Base-by-base conservation (phyloP, 2,113 vertebrate genomes). In the Acanthisitta chloris region DNA sequence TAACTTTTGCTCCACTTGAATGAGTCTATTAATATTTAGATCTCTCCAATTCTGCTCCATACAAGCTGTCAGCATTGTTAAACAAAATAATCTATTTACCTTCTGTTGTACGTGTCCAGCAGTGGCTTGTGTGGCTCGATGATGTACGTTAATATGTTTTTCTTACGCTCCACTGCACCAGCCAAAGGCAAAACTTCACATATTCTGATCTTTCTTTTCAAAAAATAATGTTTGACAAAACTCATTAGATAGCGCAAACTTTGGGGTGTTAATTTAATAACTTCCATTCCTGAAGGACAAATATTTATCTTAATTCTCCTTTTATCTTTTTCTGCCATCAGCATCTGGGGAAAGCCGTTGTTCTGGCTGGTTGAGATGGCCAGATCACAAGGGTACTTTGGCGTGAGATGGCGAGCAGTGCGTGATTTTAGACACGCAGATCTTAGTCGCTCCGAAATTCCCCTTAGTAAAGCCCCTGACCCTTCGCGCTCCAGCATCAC, bases 11-110 rank as follows among this genome's bases (percentile, higher is more conserved):
- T 97, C 77, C 91, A 97, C 86, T 96, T 96, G 98, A 98, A 96
- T 96, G 92, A 96, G 94, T 89, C 97, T 97, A 96, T 96, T 97
- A 97, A 97, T 97, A 97, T 98, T 98, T 98, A 97, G 85, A 96
- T 96, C 73, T 93, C 67, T 94, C 82, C 43, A 80, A 96, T 96
- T 97, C 96, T 86, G 94, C 96, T 96, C 81, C 91, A 74, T 94
- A 82, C 77, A 81, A 95, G 77, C 92, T 96, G 93, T 96, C 94
- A 92, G 72, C 71, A 67, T 94, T 95, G 58, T 95, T 80, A 96
- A 97, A 93, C 38, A 96, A 83, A 96, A 91, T 91, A 93, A 95
- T 97, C 93, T 97, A 88, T 96, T 95, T 97, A 94, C 92, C 94
- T 97, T 97, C 95, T 91, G 92, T 54, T 72, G 77, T 94, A 74